These are phyloP conservation scores for Eristalinus sepulchralis DNA, from an alignment of 2,888 invertebrate genomes.

Conservation along the genomic window DNA sequence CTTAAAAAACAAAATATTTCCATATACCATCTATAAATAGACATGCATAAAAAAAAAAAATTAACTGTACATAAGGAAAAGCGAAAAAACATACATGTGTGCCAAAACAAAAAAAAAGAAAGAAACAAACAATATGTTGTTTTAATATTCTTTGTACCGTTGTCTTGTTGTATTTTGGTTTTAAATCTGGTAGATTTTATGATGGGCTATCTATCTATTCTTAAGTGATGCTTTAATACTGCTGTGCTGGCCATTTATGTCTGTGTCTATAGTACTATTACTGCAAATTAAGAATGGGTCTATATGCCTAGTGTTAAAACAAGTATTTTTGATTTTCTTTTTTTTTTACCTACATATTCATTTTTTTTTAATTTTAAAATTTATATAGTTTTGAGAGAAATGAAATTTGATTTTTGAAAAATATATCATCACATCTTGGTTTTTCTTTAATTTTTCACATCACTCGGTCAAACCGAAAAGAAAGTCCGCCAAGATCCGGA, in stretches of 20 bases:
- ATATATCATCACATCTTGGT: not conserved
- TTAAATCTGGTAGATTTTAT: constrained; percentile 70
- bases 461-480: not conserved
- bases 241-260: constrained; percentile 44
- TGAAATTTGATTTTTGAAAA: constrained; percentile 13
- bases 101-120: not conserved
- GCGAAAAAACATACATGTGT: not conserved
- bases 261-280: constrained; percentile 59
- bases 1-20: constrained; percentile 27
- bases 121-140: constrained; percentile 46
- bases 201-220: constrained; percentile 67
- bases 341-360: not conserved
- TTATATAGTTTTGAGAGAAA: no score
- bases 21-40: constrained; percentile 7
- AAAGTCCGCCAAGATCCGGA: not conserved
- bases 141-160: constrained; percentile 72
- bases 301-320: constrained; percentile 70
- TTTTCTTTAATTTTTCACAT: not conserved
- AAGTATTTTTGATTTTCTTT: not conserved
- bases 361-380: not conserved
- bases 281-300: constrained; percentile 69
- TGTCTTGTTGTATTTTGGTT: constrained; percentile 72
- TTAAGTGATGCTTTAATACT: constrained; percentile 67
- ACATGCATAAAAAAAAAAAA: constrained; percentile 30
- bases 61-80: constrained; percentile 50